Base-by-base conservation (phyloP, 1,140 invertebrate species). In the Sycophaga agraensis region DNA sequence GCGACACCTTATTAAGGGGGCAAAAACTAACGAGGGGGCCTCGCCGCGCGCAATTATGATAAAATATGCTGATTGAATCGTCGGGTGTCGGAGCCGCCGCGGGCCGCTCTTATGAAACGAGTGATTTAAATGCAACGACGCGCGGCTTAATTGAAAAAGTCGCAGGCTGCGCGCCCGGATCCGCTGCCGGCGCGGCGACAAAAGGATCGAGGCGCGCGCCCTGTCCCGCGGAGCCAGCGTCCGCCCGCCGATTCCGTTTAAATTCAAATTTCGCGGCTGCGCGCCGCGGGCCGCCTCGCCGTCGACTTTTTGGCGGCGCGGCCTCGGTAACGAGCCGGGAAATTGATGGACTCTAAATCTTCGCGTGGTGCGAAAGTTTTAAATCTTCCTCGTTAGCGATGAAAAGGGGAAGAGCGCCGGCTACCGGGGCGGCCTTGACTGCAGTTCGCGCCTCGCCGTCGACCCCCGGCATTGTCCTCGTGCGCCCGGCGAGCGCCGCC, bases 51-150 rank as follows among this genome's bases (percentile, higher is more conserved):
- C 43, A 62, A 62, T 62, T 62, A 62, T 55, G 51, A 55, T 55
- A 55, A 62, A 55, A 55, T 62, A 62, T 62, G 48, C 35, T 62
- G 51, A 62, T 62, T 55, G 59, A 39, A 62, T 54, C 48, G 50
- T 55, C 48, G 51, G 43, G 31, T 54, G 50, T 45, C 12, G 26
- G 22, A 12, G n/a, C 16, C 17, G n/a, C 9, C 28, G 37, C 35
- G 9, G n/a, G 14, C 12, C 2, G 22, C 14, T 40, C 19, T 37
- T 51, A 45, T 46, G 40, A 53, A 53, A 53, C 40, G 49, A 54
- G 51, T 42, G 51, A 62, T 62, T 62, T 62, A 55, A 62, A 62
- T 55, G 51, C 51, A 62, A 55, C 24, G 24, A 40, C 14, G 45
- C 51, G 16, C 40, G 14, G 17, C 17, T 14, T 55, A 62, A 55